Evolutionary conservation across 2,113 vertebrate genomes (phyloP).

Genomic region (Panthera tigris): DNA sequence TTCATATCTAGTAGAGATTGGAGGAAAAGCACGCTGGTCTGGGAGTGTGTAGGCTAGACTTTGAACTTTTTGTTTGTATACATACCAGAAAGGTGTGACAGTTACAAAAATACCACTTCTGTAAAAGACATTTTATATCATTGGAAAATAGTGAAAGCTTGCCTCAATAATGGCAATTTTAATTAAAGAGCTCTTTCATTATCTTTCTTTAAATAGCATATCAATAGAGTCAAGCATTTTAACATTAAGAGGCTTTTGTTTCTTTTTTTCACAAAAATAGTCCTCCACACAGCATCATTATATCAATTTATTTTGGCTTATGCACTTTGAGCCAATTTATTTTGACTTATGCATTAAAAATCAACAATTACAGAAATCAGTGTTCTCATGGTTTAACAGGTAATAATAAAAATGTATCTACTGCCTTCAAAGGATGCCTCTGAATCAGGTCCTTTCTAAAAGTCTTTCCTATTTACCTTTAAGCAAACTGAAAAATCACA

Average conservation of each 20-base stretch:
- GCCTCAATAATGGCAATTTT: background rate
- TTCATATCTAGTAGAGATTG: background rate
- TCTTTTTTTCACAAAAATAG: background rate
- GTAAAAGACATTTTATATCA: background rate
- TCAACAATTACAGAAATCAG: background rate
- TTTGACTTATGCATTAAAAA: constrained; percentile 30
- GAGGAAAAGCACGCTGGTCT: background rate
- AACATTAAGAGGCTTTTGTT: background rate
- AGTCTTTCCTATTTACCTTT: constrained; percentile 9
- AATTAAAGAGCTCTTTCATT: background rate
- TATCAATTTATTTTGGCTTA: background rate
- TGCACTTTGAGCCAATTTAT: background rate
- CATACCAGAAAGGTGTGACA: background rate
- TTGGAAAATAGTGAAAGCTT: background rate
- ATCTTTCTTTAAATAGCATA: background rate
- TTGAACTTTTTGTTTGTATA: background rate
- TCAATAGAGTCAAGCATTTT: background rate
- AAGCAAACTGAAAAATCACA: constrained; percentile 70
- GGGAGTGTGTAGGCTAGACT: background rate
- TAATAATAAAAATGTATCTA: constrained; percentile 4
- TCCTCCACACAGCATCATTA: background rate
- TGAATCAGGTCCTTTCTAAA: background rate
- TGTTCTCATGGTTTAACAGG: background rate
- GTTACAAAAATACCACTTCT: background rate
- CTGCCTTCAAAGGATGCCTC: background rate